phyloP scores from a whole-genome alignment of 1,140 invertebrate genomes.

The Pseudomyrmex dendroicus region DNA sequence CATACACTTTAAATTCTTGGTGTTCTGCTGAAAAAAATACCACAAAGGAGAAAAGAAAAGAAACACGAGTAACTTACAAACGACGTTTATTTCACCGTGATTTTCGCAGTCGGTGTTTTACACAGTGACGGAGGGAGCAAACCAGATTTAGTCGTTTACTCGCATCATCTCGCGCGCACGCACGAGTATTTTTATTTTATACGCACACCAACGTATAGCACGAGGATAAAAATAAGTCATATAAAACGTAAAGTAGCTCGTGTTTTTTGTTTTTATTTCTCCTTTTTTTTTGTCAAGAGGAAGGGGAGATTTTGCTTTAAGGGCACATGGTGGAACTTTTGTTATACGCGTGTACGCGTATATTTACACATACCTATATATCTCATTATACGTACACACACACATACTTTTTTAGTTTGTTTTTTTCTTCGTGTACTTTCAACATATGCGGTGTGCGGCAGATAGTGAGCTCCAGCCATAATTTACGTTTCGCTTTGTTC shows the following conservation, averaged over 20 bases:
- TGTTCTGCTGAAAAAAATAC: neutral
- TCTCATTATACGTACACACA: slow-evolving; percentile 38
- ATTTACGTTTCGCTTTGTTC: neutral
- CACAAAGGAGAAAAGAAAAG: slow-evolving; percentile 14
- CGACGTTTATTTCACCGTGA: slow-evolving; percentile 65
- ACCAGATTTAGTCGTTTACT: slow-evolving; percentile 50
- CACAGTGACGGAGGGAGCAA: slow-evolving; percentile 34
- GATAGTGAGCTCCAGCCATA: slow-evolving; percentile 13
- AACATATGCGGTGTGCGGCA: slow-evolving; percentile 26
- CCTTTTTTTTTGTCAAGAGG: neutral
- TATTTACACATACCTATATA: slow-evolving; percentile 31
- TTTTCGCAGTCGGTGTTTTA: slow-evolving; percentile 50
- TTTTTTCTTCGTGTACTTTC: slow-evolving; percentile 58
- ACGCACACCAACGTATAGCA: slow-evolving; percentile 47
- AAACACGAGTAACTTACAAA: slow-evolving; percentile 61
- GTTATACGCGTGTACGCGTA: neutral
- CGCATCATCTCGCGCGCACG: slow-evolving; percentile 39
- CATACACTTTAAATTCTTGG: neutral
- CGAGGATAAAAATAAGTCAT: slow-evolving; percentile 70
- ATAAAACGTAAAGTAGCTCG: slow-evolving; percentile 65
- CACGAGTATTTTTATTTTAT: neutral
- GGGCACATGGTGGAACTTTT: slow-evolving; percentile 46
- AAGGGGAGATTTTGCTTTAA: slow-evolving; percentile 31
- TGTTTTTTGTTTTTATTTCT: neutral
- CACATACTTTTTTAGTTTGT: too few species aligned